Conservation (phyloP, 2,113 vertebrate genomes). For the Platysteira castanea region DNA sequence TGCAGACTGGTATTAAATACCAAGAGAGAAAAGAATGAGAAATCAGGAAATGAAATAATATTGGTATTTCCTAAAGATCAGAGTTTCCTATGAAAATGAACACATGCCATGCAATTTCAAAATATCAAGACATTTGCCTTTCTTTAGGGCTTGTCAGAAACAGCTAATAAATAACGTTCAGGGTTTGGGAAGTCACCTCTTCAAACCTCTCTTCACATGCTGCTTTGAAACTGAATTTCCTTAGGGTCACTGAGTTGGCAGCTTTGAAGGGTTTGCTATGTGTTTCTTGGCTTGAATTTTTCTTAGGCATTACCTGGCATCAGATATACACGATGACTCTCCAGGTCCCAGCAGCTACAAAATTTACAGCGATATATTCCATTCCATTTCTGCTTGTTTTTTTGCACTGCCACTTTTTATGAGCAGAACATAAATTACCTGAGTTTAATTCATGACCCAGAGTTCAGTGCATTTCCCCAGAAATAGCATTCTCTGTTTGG, state of each 20-base stretch:
- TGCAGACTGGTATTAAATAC: slow-evolving; percentile 2
- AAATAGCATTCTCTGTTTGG: slow-evolving; percentile 40
- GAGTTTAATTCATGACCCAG: not conserved
- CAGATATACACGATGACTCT: fast-evolving
- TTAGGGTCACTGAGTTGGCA: not conserved
- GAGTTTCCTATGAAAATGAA: not conserved
- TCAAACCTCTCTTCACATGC: not conserved
- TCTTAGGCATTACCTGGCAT: slow-evolving; percentile 2
- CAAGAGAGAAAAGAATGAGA: slow-evolving; percentile 4
- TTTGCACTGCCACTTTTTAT: not conserved
- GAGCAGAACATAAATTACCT: slow-evolving; percentile 47
- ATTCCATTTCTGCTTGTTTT: not conserved
- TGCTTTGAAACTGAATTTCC: slow-evolving; percentile 8
- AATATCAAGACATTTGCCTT: not conserved
- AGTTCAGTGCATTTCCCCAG: slow-evolving; percentile 19
- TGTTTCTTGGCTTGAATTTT: not conserved
- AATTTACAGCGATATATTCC: not conserved
- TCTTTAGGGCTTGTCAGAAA: slow-evolving; percentile 16
- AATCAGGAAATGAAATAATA: not conserved
- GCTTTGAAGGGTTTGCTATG: not conserved
- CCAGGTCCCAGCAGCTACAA: not conserved
- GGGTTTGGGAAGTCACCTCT: not conserved
- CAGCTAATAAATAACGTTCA: slow-evolving; percentile 24
- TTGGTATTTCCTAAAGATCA: slow-evolving; percentile 34
- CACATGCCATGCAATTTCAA: not conserved